Percentiles rank a stretch among this genome's conserved stretches.
phyloP scores from a whole-genome alignment of 53 echinoderm and acorn worm genomes.

The Holothuria scabra region DNA sequence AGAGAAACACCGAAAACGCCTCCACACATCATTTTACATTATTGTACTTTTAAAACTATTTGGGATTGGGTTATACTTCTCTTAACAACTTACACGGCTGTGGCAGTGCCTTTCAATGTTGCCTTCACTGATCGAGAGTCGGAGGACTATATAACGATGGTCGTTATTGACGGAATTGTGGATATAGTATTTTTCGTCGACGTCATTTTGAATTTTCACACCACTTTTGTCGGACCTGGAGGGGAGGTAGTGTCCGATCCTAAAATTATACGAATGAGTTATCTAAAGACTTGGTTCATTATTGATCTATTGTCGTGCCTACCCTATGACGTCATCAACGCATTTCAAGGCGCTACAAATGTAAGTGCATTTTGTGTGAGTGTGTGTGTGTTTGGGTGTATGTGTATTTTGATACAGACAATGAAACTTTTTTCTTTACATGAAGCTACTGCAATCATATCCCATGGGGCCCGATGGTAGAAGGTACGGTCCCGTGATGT shows the following conservation, averaged over 20 bases:
- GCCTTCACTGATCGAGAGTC: conserved; percentile 74
- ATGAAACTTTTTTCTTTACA: too few species aligned
- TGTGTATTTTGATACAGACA: too few species aligned
- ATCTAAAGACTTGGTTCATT: conserved; percentile 95
- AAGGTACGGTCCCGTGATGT: too few species aligned
- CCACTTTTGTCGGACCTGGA: conserved; percentile 96
- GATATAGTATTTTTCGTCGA: conserved; percentile 98
- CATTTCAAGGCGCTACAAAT: conserved; percentile 80
- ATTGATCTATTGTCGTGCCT: conserved; percentile 99
- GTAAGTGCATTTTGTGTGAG: conserved; percentile 64
- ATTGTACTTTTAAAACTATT: conserved; percentile 94
- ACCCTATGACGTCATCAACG: conserved; percentile 99
- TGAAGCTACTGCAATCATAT: too few species aligned
- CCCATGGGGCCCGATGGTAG: too few species aligned
- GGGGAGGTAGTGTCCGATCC: conserved; percentile 98
- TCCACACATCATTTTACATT: conserved; percentile 98
- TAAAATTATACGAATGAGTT: conserved; percentile 94
- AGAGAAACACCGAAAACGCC: conserved; percentile 99
- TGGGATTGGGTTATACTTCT: conserved; percentile 98
- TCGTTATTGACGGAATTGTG: conserved; percentile 96
- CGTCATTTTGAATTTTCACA: conserved; percentile 99
- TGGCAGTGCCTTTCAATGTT: conserved; percentile 99
- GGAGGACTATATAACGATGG: conserved; percentile 86
- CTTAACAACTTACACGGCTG: conserved; percentile 95
- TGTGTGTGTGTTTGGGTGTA: too few species aligned